Percentiles rank a stretch among this genome's conserved stretches.
Evolutionary conservation across 2,113 vertebrate genomes (phyloP).

Genomic region (Eptesicus fuscus): DNA sequence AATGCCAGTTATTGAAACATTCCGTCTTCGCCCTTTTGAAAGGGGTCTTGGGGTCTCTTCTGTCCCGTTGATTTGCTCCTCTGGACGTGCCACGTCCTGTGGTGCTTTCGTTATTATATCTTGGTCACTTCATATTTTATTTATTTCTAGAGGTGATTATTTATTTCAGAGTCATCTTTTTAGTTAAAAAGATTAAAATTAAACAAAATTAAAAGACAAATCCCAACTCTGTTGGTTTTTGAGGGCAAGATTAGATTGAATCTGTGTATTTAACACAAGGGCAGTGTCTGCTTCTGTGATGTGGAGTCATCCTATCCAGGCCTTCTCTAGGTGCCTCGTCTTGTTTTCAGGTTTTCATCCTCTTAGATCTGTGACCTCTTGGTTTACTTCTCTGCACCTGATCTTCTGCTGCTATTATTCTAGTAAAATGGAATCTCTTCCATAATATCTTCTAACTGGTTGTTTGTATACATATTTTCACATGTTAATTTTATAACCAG

Average conservation of each 20-base stretch:
- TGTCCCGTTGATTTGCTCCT: not conserved
- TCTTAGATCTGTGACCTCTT: not conserved
- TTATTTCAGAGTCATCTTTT: slow-evolving; percentile 24
- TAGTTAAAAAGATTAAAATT: not conserved
- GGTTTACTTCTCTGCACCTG: not conserved
- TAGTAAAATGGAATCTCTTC: not conserved
- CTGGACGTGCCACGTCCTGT: not conserved
- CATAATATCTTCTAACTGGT: not conserved
- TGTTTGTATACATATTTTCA: not conserved
- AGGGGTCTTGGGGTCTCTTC: not conserved
- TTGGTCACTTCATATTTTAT: not conserved
- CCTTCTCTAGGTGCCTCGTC: not conserved
- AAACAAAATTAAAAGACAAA: not conserved
- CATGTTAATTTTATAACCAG: slow-evolving; percentile 8
- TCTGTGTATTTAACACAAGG: not conserved
- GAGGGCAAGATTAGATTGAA: not conserved
- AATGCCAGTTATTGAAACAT: not conserved
- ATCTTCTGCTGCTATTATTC: not conserved
- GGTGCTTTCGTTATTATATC: not conserved
- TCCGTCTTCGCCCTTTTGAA: not conserved
- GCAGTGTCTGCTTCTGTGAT: not conserved
- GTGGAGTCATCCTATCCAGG: not conserved
- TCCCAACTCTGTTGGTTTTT: not conserved
- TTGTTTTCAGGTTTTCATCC: not conserved
- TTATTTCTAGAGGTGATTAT: not conserved